Base-by-base conservation (phyloP, 23 tunicate species). In the Clavelina lepadiformis region DNA sequence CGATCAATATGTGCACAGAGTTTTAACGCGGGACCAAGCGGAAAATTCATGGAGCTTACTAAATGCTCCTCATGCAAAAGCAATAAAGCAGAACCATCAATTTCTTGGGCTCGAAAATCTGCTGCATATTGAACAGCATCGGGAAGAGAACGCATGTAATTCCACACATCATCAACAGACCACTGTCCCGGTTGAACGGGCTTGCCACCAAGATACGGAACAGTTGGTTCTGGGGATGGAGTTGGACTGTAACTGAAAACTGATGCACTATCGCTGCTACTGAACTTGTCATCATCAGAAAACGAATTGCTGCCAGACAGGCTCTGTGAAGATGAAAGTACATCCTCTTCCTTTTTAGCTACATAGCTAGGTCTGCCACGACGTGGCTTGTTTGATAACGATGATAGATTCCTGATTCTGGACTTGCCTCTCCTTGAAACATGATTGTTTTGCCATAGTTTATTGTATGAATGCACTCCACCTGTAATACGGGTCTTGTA, bases 11-110 rank as follows among this genome's bases (percentile, higher is more conserved):
- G 85, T 22, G 95, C 77, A 71, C 95, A 86, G 15, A 87, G 74
- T 52, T 87, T 87, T 28, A 87, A 72, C 21, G 96, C 96, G 37
- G 96, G 96, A 11, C 96, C 96, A 15, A 87, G 52, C 2, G 84
- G 78, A 24, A 87, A 61, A 34, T 87, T 79, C 81, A 87, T 55
- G 8, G 87, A 67, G 8, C 63, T 24, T 11, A 87, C 68, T 8
- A 87, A 55, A 61, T 87, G 96, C 21, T 87, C 96, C 74, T 79
- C 87, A 38, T 87, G 84, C 21, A 87, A 49, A 45, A 87, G 38
- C 5, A 79, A 73, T 3, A 87, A 54, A 32, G 96, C 96, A 33
- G 87, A 73, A 8, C 96, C 96, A 68, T 87, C 96, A 29, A 87
- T 87, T 74, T 87, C 96, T 26, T 87, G 85, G 38, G 23, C 33